Conservation (phyloP, 2,888 invertebrate species). For the Athetis lepigone region DNA sequence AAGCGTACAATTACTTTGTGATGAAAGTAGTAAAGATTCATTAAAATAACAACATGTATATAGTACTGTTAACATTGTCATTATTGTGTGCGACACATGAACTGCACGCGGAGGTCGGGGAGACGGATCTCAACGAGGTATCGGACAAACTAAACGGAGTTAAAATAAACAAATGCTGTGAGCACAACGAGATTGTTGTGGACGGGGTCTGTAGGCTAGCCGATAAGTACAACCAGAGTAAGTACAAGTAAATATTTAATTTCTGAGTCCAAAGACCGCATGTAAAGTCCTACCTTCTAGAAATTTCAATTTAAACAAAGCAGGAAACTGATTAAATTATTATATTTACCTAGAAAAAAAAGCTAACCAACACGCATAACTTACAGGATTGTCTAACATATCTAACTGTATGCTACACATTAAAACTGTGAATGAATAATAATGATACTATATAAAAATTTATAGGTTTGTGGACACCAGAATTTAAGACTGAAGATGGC, state of each 20-base stretch:
- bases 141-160: slow-evolving; percentile 86
- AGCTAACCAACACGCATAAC: no score
- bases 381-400: no score
- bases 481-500: slow-evolving; percentile 92
- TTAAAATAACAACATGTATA: slow-evolving; percentile 65
- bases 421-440: neutral
- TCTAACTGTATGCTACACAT: no score
- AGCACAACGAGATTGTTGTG: slow-evolving; percentile 92
- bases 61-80: slow-evolving; percentile 77
- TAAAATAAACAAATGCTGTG: slow-evolving; percentile 95
- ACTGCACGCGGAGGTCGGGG: slow-evolving; percentile 71
- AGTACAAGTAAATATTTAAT: slow-evolving; percentile 65
- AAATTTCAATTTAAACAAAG: no score
- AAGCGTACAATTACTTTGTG: slow-evolving; percentile 53
- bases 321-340: no score
- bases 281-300: neutral
- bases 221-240: slow-evolving; percentile 91
- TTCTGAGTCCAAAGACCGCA: neutral
- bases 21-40: slow-evolving; percentile 56
- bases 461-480: slow-evolving; percentile 90
- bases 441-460: slow-evolving; percentile 27
- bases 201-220: slow-evolving; percentile 92
- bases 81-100: slow-evolving; percentile 68
- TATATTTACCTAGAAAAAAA: slow-evolving; percentile 7
- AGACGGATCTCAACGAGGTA: slow-evolving; percentile 87